phyloP scores from a whole-genome alignment of 2,888 invertebrate genomes.

The Melinaea menophilus region DNA sequence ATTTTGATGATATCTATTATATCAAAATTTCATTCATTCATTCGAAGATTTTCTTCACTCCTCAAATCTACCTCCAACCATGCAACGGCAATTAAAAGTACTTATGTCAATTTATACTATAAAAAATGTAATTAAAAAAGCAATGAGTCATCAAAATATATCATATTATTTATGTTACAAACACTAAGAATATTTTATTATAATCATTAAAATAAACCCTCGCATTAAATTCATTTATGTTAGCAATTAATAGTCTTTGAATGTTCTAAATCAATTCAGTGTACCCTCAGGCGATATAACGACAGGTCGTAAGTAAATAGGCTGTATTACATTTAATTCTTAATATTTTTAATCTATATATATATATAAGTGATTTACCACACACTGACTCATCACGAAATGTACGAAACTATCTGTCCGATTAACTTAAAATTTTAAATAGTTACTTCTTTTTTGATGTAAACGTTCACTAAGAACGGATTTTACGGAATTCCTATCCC shows the following conservation, averaged over 20 bases:
- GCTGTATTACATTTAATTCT: slow-evolving; percentile 51
- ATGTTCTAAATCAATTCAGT: slow-evolving; percentile 52
- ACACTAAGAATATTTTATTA: slow-evolving; percentile 4
- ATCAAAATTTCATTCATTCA: no score
- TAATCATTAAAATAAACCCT: slow-evolving; percentile 39
- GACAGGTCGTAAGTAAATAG: slow-evolving; percentile 45
- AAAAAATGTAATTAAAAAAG: neutral
- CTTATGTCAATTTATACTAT: neutral
- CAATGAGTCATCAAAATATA: neutral
- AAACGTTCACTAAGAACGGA: no score
- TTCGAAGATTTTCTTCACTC: no score
- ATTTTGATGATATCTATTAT: no score
- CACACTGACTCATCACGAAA: no score
- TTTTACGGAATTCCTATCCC: no score
- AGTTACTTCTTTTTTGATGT: no score
- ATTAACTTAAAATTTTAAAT: no score
- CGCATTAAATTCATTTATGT: slow-evolving; percentile 64
- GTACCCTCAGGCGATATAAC: slow-evolving; percentile 43
- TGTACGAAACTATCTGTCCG: no score
- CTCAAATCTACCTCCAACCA: no score
- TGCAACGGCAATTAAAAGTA: no score
- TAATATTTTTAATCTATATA: neutral
- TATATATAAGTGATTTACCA: neutral
- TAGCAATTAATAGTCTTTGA: slow-evolving; percentile 59
- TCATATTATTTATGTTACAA: neutral